Evolutionary conservation across 1,140 invertebrate species (phyloP).

Genomic region (Lepidostoma basale): DNA sequence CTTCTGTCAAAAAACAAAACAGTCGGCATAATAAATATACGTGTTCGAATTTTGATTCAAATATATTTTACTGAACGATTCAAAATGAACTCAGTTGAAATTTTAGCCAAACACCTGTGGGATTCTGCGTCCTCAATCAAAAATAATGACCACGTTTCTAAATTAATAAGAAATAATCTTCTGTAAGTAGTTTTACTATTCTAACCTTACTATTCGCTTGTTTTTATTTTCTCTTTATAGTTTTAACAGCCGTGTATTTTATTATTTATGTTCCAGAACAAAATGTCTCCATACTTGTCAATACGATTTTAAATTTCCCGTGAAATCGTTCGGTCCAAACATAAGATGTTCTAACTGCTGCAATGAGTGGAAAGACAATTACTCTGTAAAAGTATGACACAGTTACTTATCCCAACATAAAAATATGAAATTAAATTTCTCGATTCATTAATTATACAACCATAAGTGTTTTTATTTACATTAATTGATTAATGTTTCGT

Average conservation of each 20-base stretch:
- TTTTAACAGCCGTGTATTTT: neutral
- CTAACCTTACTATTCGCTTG: neutral
- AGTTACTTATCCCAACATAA: neutral
- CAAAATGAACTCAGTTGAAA: neutral
- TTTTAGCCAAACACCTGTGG: neutral
- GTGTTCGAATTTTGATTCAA: neutral
- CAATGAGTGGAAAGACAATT: neutral
- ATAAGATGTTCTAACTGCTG: neutral
- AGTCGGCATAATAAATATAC: neutral
- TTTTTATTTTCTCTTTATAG: neutral
- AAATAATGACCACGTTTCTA: neutral
- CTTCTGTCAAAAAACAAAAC: neutral
- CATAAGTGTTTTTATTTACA: neutral
- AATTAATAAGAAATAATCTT: neutral
- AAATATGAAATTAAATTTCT: neutral
- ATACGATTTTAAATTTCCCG: neutral
- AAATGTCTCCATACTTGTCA: neutral
- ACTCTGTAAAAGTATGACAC: neutral
- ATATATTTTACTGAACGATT: neutral
- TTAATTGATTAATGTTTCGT: neutral
- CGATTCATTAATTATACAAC: neutral
- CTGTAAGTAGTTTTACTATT: neutral
- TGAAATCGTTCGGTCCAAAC: neutral
- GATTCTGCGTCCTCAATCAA: neutral
- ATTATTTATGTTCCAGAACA: neutral